A percentile compares a stretch with the other conserved stretches of the same genome.
phyloP scores from a whole-genome alignment of 2,888 invertebrate genomes.

The Perdita meconis region DNA sequence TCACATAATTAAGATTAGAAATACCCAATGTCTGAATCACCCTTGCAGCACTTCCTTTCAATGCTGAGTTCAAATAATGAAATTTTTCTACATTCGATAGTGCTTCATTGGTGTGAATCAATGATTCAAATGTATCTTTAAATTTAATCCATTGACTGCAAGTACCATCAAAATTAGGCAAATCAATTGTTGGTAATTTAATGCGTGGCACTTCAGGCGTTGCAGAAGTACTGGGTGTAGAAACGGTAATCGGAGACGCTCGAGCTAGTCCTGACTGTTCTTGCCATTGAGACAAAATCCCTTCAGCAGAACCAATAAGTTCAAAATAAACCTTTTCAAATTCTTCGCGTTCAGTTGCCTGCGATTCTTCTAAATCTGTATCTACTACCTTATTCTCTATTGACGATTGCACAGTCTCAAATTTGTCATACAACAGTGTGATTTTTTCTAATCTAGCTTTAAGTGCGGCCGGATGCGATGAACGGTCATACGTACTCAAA shows the following conservation, averaged over 20 bases:
- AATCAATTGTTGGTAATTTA: background rate
- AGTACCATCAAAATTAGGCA: background rate
- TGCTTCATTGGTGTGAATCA: background rate
- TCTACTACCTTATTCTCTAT: background rate
- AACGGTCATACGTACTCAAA: conserved; percentile 1
- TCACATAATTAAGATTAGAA: background rate
- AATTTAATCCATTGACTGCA: background rate
- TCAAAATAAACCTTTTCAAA: background rate
- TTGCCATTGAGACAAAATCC: background rate
- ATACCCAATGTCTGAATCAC: conserved; percentile 6
- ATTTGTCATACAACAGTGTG: background rate
- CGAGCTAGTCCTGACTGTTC: background rate
- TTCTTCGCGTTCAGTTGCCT: background rate
- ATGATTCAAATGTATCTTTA: background rate
- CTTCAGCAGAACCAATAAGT: background rate
- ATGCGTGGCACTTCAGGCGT: background rate
- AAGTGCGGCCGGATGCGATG: background rate
- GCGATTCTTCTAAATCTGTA: background rate
- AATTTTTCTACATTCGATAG: background rate
- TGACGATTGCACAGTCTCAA: background rate
- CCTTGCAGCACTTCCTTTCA: background rate
- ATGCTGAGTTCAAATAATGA: background rate
- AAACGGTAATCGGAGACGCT: background rate
- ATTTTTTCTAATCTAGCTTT: background rate
- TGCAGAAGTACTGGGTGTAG: background rate